phyloP scores from a whole-genome alignment of 2,113 vertebrate genomes.

The Chloroceryle aenea region DNA sequence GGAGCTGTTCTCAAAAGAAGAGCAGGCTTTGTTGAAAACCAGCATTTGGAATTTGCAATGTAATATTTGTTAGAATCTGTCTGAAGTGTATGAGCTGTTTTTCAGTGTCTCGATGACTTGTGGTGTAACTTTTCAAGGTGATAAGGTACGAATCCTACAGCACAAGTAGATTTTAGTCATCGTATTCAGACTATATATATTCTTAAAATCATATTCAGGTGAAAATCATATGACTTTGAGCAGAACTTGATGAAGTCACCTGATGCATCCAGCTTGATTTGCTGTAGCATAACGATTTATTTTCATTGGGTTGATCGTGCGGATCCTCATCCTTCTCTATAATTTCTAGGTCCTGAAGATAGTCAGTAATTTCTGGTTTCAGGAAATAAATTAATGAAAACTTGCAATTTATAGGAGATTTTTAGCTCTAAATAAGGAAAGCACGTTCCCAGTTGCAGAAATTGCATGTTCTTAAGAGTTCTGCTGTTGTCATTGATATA shows the following conservation, averaged over 20 bases:
- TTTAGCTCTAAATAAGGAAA: constrained; percentile 38
- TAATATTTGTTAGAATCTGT: background rate
- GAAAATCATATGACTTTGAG: background rate
- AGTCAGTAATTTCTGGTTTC: constrained; percentile 40
- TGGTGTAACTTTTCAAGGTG: background rate
- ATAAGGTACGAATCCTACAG: too few relatives aligned
- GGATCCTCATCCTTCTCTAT: background rate
- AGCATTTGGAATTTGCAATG: background rate
- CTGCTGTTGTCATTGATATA: constrained; percentile 26
- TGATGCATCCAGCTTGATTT: background rate
- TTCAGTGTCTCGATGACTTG: background rate
- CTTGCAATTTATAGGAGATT: constrained; percentile 18
- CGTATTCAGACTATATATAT: background rate
- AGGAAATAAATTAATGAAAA: constrained; percentile 49
- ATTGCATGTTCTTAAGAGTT: constrained; percentile 37
- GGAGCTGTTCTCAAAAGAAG: background rate
- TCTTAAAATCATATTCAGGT: background rate
- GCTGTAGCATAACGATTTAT: background rate
- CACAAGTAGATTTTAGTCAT: background rate
- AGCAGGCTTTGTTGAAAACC: background rate
- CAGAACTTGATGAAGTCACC: background rate
- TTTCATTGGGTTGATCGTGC: background rate
- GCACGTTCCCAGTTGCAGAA: constrained; percentile 37
- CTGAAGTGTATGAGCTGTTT: background rate
- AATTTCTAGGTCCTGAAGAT: background rate